Evolutionary conservation across 2,888 invertebrate species (phyloP), one percentile per base, ranked within the genome.

Genomic region (Sisyra terminalis): DNA sequence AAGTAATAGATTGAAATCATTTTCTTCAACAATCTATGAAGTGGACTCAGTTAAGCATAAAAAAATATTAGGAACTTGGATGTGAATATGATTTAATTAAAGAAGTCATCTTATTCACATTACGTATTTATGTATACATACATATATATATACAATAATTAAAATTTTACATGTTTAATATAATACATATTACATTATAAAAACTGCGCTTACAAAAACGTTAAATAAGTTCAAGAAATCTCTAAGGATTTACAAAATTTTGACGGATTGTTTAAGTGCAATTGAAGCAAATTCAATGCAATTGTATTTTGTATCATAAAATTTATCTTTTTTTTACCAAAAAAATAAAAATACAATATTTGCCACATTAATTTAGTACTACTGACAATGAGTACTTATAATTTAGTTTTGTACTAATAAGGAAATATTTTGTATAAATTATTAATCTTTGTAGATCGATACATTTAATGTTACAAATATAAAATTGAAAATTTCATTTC

Each of bases 171-270:
- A 3, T 31, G 31, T 11, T 11, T 11, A 3, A n/a, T 4, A 31
- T n/a, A 35, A n/a, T 16, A 35, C 14, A 15, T 35, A 35, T 35
- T 5, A 15, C 9, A 8, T 34, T 34, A 34, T 8, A 34, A 34
- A 13, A 34, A 13, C 7, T 34, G 34, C 34, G 15, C 34, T 35
- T 35, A 35, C 24, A 24, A 24, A 24, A 35, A 35, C 35, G 35
- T n/a, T 35, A 35, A 34, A 34, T 8, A 34, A 13, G 14, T 34
- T 34, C 4, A 34, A 4, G 13, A 14, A 10, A 32, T 32, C 2
- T 34, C 9, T 10, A 32, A 11, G 8, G 8, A 32, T 14, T 3
- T 32, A 13, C 9, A 6, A 32, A 9, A 13, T 32, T 32, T 13
- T 13, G 14, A 32, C 32, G 11, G 8, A 9, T 29, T 9, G 8